Evolutionary conservation across 2,113 vertebrate genomes (phyloP), one percentile per base, ranked within the genome.

Genomic region (Siniperca chuatsi): DNA sequence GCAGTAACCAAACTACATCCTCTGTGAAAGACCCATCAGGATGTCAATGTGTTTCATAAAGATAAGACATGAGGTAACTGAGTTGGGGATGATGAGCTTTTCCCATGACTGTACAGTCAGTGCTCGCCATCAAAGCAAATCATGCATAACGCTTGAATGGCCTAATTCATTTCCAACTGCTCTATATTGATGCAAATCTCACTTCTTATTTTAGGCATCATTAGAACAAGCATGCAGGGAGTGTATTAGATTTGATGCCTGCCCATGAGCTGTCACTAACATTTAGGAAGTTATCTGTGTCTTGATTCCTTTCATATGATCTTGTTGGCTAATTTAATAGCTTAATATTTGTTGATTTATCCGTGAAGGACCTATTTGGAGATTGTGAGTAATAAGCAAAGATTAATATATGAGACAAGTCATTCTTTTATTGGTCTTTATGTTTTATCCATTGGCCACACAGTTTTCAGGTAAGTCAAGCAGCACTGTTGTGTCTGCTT

Each of bases 41-140:
- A 42, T 73, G 71, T 25, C 71, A 33, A 37, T 4, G 42, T 72
- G 66, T 79, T 79, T 78, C 15, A 71, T 42, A 70, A 70, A 87
- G 84, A 75, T 29, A 44, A 48, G 72, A 69, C 0, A 0, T 21
- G 79, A 85, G 76, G 50, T 79, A 42, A 82, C 68, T 10, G 69
- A 82, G 80, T 57, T 58, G 70, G 15, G 73, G 71, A 61, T 68
- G 85, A 90, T 76, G 75, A 82, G 75, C 60, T 83, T 82, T 64
- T 60, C 69, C 46, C 68, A n/a, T 80, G 44, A 86, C 82, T 82
- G 84, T 68, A 20, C 75, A 66, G 68, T 66, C 48, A 25, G 33
- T 64, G 40, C 74, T 83, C 37, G 9, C 55, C 67, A 65, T 82
- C 85, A 90, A 75, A 84, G 71, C 65, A 87, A 72, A 82, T 86